Base-by-base conservation (phyloP, 2,797 vertebrate genomes). In the Phoxinus dragarum region DNA sequence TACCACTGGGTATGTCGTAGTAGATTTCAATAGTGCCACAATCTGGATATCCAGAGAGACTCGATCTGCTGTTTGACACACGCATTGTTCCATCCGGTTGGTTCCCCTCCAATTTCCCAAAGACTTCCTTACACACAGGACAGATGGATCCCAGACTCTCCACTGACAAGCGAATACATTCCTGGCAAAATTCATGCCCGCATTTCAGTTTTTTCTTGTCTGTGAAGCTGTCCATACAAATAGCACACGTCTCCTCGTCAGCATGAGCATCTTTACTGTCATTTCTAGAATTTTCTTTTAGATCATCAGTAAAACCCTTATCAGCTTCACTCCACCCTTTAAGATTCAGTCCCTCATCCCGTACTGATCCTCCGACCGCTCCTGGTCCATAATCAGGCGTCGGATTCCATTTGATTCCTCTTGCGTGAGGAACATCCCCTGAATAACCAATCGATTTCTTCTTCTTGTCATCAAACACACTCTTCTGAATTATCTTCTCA, bases 11-110 rank as follows among this genome's bases (percentile, higher is more conserved):
- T 47, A 96, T 93, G 0, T 1, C 0, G 67, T 96, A 96, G 5
- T 0, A 0, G 36, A 96, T 95, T 0, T 0, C 0, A 67, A 95
- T 94, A 0, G 17, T 66, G 19, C 79, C 77, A 11, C 10, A 92
- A 0, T 0, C 0, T 42, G 0, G 0, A 85, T 5, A 95, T 79
- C 94, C 95, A 73, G 44, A 69, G 0, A 96, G 91, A 1, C 0
- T 0, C 0, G 0, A 0, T 0, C 0, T 0, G 0, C 0, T 0
- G 1, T 0, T 1, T 0, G 0, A 0, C 0, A 0, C 3, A 0
- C 0, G 1, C 93, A 96, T 95, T 0, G 0, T 1, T 86, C 95
- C 95, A 0, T 59, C 0, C 0, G 95, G 95, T 90, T 96, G 95
- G 85, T 93, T 3, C 82, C 95, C 95, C 0, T 81, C 0, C 0